Evolutionary conservation across 2,888 invertebrate species (phyloP).

Genomic region (Phragmatobia fuliginosa): DNA sequence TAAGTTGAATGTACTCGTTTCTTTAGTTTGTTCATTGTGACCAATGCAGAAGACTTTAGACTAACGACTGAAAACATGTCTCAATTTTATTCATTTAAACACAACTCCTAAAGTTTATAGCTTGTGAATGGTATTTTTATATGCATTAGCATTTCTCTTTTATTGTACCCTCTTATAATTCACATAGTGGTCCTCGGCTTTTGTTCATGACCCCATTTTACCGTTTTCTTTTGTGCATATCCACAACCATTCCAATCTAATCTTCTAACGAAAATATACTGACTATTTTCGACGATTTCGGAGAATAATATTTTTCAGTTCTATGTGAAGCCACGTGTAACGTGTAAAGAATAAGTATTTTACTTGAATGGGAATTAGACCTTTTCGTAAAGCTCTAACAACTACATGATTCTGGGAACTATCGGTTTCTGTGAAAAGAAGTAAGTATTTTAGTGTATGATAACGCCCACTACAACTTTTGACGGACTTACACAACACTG

Average conservation of each 20-base stretch:
- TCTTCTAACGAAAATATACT: neutral
- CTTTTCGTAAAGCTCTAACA: too few relatives aligned
- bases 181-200: neutral
- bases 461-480: too few relatives aligned
- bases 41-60: neutral
- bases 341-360: neutral
- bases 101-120: neutral
- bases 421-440: too few relatives aligned
- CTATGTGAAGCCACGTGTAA: neutral
- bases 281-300: neutral
- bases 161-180: neutral
- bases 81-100: neutral
- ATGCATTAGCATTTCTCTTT: neutral
- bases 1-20: too few relatives aligned
- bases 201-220: neutral
- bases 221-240: neutral
- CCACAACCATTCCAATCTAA: neutral
- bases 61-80: neutral
- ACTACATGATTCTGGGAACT: too few relatives aligned
- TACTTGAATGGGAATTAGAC: too few relatives aligned
- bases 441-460: too few relatives aligned
- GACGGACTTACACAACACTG: too few relatives aligned
- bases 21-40: too few relatives aligned
- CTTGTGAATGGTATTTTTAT: neutral
- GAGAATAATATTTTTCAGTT: neutral